A percentile compares a stretch with the other conserved stretches of the same genome.
Evolutionary conservation across 2,113 vertebrate genomes (phyloP).

Genomic region (Colossoma macropomum): DNA sequence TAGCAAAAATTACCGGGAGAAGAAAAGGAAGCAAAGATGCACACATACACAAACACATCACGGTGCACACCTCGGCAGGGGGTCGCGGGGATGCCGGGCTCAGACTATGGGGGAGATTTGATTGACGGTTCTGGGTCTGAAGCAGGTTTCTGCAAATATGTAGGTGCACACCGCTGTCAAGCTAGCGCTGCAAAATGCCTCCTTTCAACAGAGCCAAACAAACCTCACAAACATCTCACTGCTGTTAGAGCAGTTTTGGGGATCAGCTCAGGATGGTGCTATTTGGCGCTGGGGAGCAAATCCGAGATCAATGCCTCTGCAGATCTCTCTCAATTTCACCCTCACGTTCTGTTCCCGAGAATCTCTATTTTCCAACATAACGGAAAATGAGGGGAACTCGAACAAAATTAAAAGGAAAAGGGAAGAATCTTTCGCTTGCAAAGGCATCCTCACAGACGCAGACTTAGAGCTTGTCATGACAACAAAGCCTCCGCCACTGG

Average conservation of each 20-base stretch:
- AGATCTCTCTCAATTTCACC: background rate
- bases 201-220: background rate
- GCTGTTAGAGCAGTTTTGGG: background rate
- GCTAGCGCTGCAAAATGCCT: constrained; percentile 11
- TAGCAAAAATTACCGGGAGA: background rate
- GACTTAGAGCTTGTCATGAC: background rate
- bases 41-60: constrained; percentile 24
- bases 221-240: background rate
- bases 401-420: background rate
- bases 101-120: constrained; percentile 30
- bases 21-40: background rate
- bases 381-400: background rate
- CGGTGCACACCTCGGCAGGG: constrained; percentile 2
- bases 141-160: constrained; percentile 28
- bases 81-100: constrained; percentile 14
- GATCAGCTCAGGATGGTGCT: background rate
- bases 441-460: background rate
- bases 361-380: background rate
- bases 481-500: background rate
- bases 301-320: background rate
- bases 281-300: background rate
- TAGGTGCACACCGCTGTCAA: constrained; percentile 43
- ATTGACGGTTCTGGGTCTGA: constrained; percentile 49
- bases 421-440: background rate
- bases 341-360: background rate